Evolutionary conservation across 2,797 vertebrate genomes (phyloP).

Genomic region (Dermochelys coriacea): DNA sequence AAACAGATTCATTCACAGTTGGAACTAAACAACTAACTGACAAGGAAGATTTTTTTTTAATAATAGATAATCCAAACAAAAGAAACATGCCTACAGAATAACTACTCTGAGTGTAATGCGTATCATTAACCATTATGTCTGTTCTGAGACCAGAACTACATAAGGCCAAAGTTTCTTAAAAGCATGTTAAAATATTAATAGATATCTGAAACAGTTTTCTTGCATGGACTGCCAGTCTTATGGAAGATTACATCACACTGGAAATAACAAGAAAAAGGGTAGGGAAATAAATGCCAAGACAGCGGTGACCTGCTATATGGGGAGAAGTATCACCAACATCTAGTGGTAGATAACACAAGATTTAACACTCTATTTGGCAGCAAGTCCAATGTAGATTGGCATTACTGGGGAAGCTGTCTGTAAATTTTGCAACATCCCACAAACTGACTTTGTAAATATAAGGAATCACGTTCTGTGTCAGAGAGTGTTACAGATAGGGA

Average conservation of each 20-base stretch:
- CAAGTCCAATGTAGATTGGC: neutral
- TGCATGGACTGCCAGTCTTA: constrained; percentile 73
- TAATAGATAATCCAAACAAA: constrained; percentile 78
- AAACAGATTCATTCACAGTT: constrained; percentile 41
- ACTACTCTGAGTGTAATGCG: constrained; percentile 69
- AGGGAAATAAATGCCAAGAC: constrained; percentile 16
- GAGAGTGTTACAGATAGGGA: neutral
- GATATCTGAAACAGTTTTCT: constrained; percentile 82
- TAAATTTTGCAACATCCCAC: neutral
- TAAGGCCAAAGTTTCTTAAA: constrained; percentile 87
- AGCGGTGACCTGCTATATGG: neutral
- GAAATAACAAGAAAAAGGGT: constrained; percentile 44
- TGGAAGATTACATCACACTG: constrained; percentile 78
- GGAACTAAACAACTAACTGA: constrained; percentile 67
- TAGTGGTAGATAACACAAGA: neutral
- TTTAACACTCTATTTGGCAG: neutral
- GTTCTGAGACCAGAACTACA: constrained; percentile 79
- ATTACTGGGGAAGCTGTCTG: constrained; percentile 9
- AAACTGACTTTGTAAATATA: neutral
- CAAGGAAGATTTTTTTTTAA: constrained; percentile 61
- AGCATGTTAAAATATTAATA: constrained; percentile 91
- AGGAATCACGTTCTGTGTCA: accelerated
- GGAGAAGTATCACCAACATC: neutral
- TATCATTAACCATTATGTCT: constrained; percentile 81
- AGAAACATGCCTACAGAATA: constrained; percentile 57